Percentiles rank a stretch among this genome's conserved stretches.
Conservation (phyloP, 92 coral and sea anemone genomes). For the Virgularia gustaviana region DNA sequence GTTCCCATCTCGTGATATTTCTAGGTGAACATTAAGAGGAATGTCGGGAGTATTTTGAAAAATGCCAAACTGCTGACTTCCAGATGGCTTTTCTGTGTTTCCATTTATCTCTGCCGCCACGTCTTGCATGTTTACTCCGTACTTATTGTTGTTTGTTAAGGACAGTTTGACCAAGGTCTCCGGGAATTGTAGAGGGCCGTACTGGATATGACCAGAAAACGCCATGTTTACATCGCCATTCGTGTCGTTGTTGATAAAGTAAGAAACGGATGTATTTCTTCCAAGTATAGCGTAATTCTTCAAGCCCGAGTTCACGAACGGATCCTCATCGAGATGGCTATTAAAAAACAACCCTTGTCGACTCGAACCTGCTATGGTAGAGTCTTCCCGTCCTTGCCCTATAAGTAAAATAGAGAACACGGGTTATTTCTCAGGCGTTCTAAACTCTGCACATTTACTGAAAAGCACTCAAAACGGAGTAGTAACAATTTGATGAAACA, state of each 20-base stretch:
- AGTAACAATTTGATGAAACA: too few species aligned
- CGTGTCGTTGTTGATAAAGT: not conserved
- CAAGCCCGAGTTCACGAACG: not conserved
- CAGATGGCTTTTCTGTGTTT: not conserved
- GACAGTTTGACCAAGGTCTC: not conserved
- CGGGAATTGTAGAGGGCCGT: slow-evolving; percentile 4
- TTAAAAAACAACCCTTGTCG: slow-evolving; percentile 13
- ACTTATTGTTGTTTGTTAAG: not conserved
- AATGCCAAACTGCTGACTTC: slow-evolving; percentile 4
- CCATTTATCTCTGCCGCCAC: not conserved
- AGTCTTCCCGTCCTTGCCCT: too few species aligned
- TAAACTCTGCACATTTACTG: too few species aligned
- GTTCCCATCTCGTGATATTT: not conserved
- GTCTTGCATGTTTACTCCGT: not conserved
- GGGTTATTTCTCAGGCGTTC: too few species aligned
- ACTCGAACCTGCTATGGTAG: too few species aligned
- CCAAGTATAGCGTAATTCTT: not conserved
- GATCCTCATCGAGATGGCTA: not conserved
- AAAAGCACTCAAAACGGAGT: too few species aligned
- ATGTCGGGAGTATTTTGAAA: slow-evolving; percentile 2
- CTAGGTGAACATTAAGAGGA: not conserved
- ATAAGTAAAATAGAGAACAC: too few species aligned
- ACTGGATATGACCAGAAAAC: not conserved
- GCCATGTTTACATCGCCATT: not conserved
- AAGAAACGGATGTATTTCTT: not conserved